Base-by-base conservation (phyloP, 2,113 vertebrate genomes). In the Syngnathus floridae region DNA sequence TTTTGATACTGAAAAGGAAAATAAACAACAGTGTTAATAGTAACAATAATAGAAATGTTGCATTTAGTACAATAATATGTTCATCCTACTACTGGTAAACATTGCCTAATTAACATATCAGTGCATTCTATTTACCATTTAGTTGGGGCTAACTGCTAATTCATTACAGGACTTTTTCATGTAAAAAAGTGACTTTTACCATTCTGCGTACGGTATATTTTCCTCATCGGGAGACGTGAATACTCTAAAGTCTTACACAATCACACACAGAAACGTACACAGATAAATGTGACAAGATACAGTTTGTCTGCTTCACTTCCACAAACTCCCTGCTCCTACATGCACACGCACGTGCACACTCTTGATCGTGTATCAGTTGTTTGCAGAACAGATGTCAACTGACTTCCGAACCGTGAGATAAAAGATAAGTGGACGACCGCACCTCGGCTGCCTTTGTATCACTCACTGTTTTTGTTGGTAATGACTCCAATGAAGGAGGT, bases 321-420 rank as follows among this genome's bases (percentile, higher is more conserved):
- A 37, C 66, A 10, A 48, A 65, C 46, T 49, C 51, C 22, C n/a
- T 59, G 19, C 5, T 26, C 52, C 14, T 4, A 21, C 66, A 14
- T 49, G 40, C 61, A 72, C 64, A 56, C 62, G 19, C 54, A 67
- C 67, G 22, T 67, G 31, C 65, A 48, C 55, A 49, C 57, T 61
- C 62, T 78, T 86, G 75, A 75, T 31, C 60, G 54, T 7, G 37
- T 78, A 72, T 66, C 75, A 81, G 21, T 9, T 55, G 26, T 56
- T 52, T 72, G 68, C 65, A 72, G 75, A 70, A 35, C 63, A 72
- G 72, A 74, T 82, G 79, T 83, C 73, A 76, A 43, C 71, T 70
- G 62, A 65, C 48, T 31, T 65, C 40, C 49, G 49, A 49, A 46
- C 14, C 16, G 3, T 49, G 26, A 36, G 67, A 72, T 54, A 66